A percentile compares a stretch with the other conserved stretches of the same genome.
These are phyloP conservation scores for Phrixothrix hirtus DNA, from an alignment of 2,888 invertebrate species.

Conservation along the genomic window DNA sequence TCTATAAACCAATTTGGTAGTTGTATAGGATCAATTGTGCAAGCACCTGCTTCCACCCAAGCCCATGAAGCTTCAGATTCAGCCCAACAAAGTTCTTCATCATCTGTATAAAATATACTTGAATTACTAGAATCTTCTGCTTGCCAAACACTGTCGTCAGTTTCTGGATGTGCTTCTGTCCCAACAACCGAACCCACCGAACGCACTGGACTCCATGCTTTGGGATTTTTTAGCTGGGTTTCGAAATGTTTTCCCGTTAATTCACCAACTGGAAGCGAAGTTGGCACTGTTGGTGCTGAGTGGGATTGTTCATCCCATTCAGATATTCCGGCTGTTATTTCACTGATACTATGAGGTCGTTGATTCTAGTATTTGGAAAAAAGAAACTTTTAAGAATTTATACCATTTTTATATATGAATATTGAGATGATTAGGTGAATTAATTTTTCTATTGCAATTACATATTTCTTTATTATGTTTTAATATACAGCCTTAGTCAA, in stretches of 20 bases:
- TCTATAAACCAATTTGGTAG: constrained; percentile 74
- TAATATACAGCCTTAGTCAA: too few relatives aligned
- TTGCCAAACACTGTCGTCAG: constrained; percentile 80
- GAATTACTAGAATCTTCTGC: constrained; percentile 71
- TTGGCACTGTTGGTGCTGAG: constrained; percentile 71
- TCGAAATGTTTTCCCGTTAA: constrained; percentile 70
- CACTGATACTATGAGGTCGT: constrained; percentile 59
- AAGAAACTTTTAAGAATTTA: neutral
- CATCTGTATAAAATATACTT: constrained; percentile 79
- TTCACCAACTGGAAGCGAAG: constrained; percentile 64
- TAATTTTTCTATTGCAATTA: too few relatives aligned
- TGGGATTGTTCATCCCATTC: constrained; percentile 74
- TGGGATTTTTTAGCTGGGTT: constrained; percentile 74
- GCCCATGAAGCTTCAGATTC: constrained; percentile 82
- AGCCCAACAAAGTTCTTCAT: constrained; percentile 78
- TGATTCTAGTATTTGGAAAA: constrained; percentile 47
- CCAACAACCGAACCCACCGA: constrained; percentile 84
- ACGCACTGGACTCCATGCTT: constrained; percentile 87
- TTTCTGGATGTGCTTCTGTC: constrained; percentile 84
- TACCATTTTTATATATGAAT: neutral
- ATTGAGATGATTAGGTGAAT: neutral
- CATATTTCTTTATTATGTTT: too few relatives aligned
- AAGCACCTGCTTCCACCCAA: constrained; percentile 73
- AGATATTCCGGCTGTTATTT: constrained; percentile 53
- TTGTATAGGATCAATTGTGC: constrained; percentile 70